A percentile compares a stretch with the other conserved stretches of the same genome.
Evolutionary conservation across 1,140 invertebrate species (phyloP).

Genomic region (Sesamia nonagrioides): DNA sequence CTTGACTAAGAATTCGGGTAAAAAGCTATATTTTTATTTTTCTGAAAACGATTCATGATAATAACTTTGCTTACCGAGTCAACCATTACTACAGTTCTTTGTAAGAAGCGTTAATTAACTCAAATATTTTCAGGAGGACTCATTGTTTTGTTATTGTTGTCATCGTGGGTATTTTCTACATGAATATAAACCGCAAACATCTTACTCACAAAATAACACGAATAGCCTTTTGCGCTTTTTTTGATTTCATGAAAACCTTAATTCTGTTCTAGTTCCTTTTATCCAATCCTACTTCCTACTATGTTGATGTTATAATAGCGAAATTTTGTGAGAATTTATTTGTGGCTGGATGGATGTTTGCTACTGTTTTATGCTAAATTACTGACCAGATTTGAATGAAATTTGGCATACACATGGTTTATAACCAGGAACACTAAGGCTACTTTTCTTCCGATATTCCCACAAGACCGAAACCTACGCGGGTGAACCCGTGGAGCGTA

Average conservation of each 20-base stretch:
- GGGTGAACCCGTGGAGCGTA: too few species aligned
- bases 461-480: too few species aligned
- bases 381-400: too few species aligned
- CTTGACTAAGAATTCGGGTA: conserved; percentile 1
- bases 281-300: too few species aligned
- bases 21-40: not conserved
- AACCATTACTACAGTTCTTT: not conserved
- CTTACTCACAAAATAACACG: not conserved
- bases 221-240: not conserved
- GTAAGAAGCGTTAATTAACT: not conserved
- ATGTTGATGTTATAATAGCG: too few species aligned
- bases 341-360: too few species aligned
- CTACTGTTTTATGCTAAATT: too few species aligned
- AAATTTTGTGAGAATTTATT: too few species aligned
- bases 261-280: too few species aligned
- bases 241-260: not conserved
- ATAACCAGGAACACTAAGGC: too few species aligned
- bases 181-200: not conserved
- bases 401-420: too few species aligned
- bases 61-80: conserved; percentile 8
- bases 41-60: conserved; percentile 14
- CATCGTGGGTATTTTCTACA: not conserved
- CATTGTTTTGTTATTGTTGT: not conserved
- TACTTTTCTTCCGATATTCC: too few species aligned
- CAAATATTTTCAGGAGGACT: not conserved